Conservation (phyloP, 2,113 vertebrate genomes). For the Vulpes vulpes region DNA sequence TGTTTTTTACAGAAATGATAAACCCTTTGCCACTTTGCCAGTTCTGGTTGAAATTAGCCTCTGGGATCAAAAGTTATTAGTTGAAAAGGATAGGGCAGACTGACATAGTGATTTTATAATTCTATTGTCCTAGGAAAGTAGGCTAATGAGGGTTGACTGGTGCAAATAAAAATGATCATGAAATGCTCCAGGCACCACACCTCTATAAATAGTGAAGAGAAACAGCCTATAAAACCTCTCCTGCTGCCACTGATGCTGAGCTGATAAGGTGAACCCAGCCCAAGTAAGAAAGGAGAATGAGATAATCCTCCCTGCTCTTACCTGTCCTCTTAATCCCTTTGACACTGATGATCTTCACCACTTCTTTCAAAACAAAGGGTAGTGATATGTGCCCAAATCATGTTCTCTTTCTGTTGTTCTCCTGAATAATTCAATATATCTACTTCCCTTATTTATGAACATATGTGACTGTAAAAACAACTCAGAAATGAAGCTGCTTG, state of each 20-base stretch:
- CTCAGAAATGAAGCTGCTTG: background rate
- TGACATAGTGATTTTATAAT: conserved; percentile 81
- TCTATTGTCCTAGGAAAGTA: conserved; percentile 82
- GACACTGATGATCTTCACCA: background rate
- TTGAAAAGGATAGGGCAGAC: conserved; percentile 72
- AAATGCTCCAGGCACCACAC: conserved; percentile 82
- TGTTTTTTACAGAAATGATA: conserved; percentile 63
- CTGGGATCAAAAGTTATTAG: conserved; percentile 84
- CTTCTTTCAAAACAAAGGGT: background rate
- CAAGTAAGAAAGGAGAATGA: background rate
- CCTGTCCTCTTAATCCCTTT: conserved; percentile 48
- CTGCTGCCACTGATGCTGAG: conserved; percentile 59
- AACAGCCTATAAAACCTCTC: conserved; percentile 65
- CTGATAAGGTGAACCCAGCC: conserved; percentile 36
- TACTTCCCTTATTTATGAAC: background rate
- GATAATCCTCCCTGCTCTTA: background rate
- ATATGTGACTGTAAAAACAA: background rate
- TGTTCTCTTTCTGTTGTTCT: background rate
- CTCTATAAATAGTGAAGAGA: conserved; percentile 82
- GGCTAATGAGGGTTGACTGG: conserved; percentile 83
- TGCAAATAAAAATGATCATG: conserved; percentile 82
- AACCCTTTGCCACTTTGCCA: conserved; percentile 62
- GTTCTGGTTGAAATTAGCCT: conserved; percentile 76
- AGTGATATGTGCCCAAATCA: background rate
- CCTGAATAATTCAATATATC: background rate